Conservation (phyloP, 1,140 invertebrate genomes). For the Rhopalosiphum padi region DNA sequence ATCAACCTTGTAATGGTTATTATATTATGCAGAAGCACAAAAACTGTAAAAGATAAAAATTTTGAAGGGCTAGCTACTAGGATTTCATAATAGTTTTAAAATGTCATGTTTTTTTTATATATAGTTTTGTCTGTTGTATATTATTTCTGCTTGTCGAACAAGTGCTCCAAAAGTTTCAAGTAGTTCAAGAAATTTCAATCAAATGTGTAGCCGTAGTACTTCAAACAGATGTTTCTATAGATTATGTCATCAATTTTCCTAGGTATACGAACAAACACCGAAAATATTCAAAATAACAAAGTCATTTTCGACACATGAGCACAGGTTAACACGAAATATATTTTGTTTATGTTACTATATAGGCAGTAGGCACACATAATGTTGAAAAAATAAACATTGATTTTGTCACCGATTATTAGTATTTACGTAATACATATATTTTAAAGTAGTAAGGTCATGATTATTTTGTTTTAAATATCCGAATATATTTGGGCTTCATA, state of each 20-base stretch:
- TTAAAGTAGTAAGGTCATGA: too few relatives aligned
- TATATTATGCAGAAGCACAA: too few relatives aligned
- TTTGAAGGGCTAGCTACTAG: background rate
- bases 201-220: background rate
- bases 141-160: background rate
- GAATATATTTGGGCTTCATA: background rate
- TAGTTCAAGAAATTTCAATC: background rate
- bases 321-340: background rate
- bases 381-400: background rate
- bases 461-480: background rate
- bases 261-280: background rate
- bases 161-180: background rate
- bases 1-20: too few relatives aligned
- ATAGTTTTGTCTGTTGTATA: background rate
- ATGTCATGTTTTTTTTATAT: background rate
- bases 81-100: background rate
- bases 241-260: background rate
- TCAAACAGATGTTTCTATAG: background rate
- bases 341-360: background rate
- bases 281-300: background rate
- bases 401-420: background rate
- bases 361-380: background rate
- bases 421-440: background rate
- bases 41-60: background rate
- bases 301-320: rapidly evolving